A percentile compares a stretch with the other conserved stretches of the same genome.
These are phyloP conservation scores for Petaurus breviceps DNA, from an alignment of 2,113 vertebrate species.

Conservation along the genomic window DNA sequence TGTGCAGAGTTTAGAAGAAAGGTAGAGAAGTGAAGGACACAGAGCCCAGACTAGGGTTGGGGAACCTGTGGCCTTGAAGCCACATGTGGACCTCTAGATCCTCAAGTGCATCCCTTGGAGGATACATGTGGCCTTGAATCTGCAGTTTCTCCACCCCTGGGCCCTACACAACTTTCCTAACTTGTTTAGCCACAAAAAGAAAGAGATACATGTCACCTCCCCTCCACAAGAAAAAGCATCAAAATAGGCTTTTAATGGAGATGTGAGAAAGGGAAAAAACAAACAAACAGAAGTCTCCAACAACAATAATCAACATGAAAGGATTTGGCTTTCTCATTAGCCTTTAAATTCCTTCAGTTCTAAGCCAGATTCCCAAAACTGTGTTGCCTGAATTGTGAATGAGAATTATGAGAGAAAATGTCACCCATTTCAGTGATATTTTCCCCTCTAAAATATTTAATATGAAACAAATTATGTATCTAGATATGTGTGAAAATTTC, in stretches of 20 bases:
- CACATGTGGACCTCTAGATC: no score
- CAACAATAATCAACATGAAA: not conserved
- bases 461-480: not conserved
- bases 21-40: no score
- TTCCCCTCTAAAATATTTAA: not conserved
- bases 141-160: no score
- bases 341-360: not conserved
- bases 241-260: not conserved
- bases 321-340: not conserved
- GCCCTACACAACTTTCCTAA: no score
- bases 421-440: not conserved
- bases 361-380: not conserved
- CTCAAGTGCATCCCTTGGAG: no score
- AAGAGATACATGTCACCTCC: not conserved
- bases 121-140: no score
- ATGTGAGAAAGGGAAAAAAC: not conserved
- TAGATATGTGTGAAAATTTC: not conserved
- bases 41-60: no score
- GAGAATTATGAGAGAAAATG: not conserved
- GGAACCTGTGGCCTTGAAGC: no score
- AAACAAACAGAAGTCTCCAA: not conserved
- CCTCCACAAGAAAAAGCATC: not conserved
- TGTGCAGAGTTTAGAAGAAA: no score
- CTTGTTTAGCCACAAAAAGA: not conserved
- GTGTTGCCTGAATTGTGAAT: not conserved